These are phyloP conservation scores for Sylvilagus floridanus DNA, from an alignment of 2,797 vertebrate species.

Conservation along the genomic window DNA sequence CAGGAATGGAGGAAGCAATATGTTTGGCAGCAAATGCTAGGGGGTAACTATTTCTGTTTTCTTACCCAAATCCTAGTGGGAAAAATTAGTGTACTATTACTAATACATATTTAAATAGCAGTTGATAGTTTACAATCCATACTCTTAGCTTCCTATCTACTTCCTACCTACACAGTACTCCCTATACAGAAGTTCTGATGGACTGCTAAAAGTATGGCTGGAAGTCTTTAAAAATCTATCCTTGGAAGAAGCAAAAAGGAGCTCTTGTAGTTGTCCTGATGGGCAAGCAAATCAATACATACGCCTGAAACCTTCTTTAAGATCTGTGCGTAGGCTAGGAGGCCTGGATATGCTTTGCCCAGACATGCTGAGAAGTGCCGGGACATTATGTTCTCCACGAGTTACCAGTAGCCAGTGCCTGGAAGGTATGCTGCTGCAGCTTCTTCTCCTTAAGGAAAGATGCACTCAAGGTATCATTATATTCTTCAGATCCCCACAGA, in stretches of 20 bases:
- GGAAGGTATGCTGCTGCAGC: not conserved
- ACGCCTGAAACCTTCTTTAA: not conserved
- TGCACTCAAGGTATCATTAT: not conserved
- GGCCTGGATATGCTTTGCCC: not conserved
- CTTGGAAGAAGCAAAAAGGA: not conserved
- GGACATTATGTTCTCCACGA: not conserved
- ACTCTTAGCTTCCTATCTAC: too few species aligned
- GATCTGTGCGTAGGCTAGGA: not conserved
- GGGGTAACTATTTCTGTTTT: not conserved
- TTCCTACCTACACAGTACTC: not conserved
- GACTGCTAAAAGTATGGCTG: not conserved
- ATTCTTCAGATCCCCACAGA: not conserved
- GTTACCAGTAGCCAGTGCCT: not conserved
- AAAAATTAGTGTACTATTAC: not conserved
- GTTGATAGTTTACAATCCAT: not conserved
- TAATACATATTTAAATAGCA: not conserved
- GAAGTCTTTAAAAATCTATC: not conserved
- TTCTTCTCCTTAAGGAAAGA: not conserved
- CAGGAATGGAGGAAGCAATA: not conserved
- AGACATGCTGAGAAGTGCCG: not conserved
- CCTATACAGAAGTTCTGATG: slow-evolving; percentile 2
- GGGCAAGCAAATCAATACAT: not conserved
- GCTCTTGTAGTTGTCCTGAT: not conserved
- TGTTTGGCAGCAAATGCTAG: not conserved
- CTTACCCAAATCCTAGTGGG: not conserved